A percentile compares a stretch with the other conserved stretches of the same genome.
phyloP scores from a whole-genome alignment of 2,888 invertebrate genomes.

The Dione juno region DNA sequence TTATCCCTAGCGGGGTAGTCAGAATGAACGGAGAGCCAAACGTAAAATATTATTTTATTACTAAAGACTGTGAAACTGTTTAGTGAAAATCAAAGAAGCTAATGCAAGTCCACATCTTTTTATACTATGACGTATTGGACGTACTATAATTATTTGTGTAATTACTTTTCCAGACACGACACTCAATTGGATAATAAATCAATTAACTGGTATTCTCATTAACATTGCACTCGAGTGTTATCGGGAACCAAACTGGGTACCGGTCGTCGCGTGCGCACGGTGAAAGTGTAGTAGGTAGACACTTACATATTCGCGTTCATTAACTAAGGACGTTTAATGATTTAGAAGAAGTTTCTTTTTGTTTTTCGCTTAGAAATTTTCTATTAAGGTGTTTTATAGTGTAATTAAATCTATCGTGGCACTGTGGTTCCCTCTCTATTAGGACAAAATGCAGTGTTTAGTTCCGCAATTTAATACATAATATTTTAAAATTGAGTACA shows the following conservation, averaged over 20 bases:
- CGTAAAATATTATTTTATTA: no score
- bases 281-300: conserved; percentile 67
- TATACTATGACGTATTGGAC: conserved; percentile 38
- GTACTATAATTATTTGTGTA: conserved; percentile 40
- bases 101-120: conserved; percentile 11
- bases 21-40: no score
- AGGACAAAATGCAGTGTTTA: no score
- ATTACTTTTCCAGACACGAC: conserved; percentile 41
- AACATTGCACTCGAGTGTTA: conserved; percentile 65
- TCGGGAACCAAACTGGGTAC: conserved; percentile 76
- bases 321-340: conserved; percentile 40
- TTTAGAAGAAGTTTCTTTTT: conserved; percentile 38
- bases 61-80: no score
- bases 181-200: conserved; percentile 62
- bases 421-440: no score
- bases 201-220: conserved; percentile 77
- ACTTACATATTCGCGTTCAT: conserved; percentile 53
- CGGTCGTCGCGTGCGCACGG: conserved; percentile 70
- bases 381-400: no score
- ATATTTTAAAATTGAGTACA: no score
- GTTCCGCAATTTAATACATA: no score
- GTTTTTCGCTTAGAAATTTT: conserved; percentile 23
- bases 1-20: no score
- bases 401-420: no score
- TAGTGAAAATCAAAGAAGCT: neutral